A percentile compares a stretch with the other conserved stretches of the same genome.
These are phyloP conservation scores for Glyphotaelius pellucidus DNA, from an alignment of 2,888 invertebrate species.

Conservation along the genomic window DNA sequence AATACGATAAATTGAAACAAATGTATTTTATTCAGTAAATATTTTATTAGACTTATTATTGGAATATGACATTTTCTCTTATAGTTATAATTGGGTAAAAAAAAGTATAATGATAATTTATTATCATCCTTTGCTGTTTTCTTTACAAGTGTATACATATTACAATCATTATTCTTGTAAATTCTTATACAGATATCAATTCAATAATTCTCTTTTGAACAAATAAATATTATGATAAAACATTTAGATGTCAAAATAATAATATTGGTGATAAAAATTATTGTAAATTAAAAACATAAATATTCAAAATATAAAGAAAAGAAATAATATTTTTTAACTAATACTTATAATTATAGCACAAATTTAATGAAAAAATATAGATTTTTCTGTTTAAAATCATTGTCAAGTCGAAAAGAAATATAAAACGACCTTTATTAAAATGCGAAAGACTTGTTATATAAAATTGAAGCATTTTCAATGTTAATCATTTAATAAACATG, in stretches of 20 bases:
- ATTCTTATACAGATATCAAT: not conserved
- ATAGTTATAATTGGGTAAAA: not conserved
- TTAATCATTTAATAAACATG: not conserved
- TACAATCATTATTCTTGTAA: slow-evolving; percentile 4
- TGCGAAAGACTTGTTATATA: not conserved
- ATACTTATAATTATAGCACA: slow-evolving; percentile 34
- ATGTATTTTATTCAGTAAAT: slow-evolving; percentile 58
- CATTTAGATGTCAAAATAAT: slow-evolving; percentile 10
- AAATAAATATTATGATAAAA: slow-evolving; percentile 13
- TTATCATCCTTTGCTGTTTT: not conserved
- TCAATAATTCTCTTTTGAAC: not conserved
- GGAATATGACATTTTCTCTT: slow-evolving; percentile 55
- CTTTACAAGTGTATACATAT: slow-evolving; percentile 26
- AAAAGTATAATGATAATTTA: not conserved
- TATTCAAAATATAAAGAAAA: slow-evolving; percentile 6
- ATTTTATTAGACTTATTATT: slow-evolving; percentile 67
- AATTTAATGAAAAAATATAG: slow-evolving; percentile 10
- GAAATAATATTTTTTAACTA: not conserved
- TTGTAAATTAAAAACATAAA: slow-evolving; percentile 17
- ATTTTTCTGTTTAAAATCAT: slow-evolving; percentile 13
- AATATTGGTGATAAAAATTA: not conserved
- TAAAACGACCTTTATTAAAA: slow-evolving; percentile 7
- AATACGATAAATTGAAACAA: slow-evolving; percentile 43
- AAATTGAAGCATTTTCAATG: not conserved
- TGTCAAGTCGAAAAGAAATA: slow-evolving; percentile 21